Evolutionary conservation across 92 coral and sea anemone genomes (phyloP).

Genomic region (Scolanthus callimorphus): DNA sequence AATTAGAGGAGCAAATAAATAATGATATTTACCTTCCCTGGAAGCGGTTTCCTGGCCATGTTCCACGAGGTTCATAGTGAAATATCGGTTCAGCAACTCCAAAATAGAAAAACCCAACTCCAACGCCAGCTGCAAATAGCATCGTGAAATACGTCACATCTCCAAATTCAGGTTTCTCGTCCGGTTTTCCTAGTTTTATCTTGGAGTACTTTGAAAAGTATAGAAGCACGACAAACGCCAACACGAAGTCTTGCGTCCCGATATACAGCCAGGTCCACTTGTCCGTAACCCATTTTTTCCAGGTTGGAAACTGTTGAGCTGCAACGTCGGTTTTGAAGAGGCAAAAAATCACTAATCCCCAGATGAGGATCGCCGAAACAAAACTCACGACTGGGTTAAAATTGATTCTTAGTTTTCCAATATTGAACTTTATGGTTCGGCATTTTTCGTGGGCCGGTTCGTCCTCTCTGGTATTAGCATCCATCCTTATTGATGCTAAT

Average conservation of each 20-base stretch:
- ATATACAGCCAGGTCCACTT: conserved; percentile 89
- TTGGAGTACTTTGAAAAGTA: conserved; percentile 74
- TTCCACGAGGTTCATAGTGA: conserved; percentile 37
- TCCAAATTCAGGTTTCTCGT: conserved; percentile 71
- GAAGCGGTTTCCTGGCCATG: conserved; percentile 54
- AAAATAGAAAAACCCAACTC: not conserved
- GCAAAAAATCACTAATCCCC: conserved; percentile 84
- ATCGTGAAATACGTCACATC: conserved; percentile 75
- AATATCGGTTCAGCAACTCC: conserved; percentile 22
- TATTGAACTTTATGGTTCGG: conserved; percentile 11
- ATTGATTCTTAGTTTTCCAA: conserved; percentile 16
- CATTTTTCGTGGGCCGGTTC: too few species aligned
- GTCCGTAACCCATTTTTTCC: conserved; percentile 73
- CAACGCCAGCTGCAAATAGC: conserved; percentile 73
- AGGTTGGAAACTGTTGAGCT: conserved; percentile 39
- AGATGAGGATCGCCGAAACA: conserved; percentile 61
- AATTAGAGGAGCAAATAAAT: too few species aligned
- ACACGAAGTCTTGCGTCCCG: conserved; percentile 83
- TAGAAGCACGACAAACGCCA: conserved; percentile 66
- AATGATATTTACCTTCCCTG: conserved; percentile 49
- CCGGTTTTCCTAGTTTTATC: conserved; percentile 65
- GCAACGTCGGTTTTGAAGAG: conserved; percentile 57
- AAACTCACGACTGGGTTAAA: conserved; percentile 75
- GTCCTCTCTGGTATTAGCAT: too few species aligned
- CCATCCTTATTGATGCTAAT: too few species aligned